Evolutionary conservation across 92 coral and sea anemone species (phyloP).

Genomic region (Epizoanthus fatuus): DNA sequence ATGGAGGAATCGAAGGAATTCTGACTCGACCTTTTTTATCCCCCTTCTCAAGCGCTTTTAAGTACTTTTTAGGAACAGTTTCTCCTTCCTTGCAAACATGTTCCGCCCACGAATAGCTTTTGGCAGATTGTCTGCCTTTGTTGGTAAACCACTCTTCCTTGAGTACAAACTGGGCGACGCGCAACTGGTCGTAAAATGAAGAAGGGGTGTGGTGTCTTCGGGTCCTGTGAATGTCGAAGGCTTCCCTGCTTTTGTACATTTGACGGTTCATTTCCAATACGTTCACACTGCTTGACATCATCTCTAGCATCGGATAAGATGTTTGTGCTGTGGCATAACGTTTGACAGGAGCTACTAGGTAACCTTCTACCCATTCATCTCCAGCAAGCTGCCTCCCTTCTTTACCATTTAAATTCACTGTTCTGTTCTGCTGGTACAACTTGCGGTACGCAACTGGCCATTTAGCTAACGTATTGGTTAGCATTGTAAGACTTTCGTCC

Average conservation of each 20-base stretch:
- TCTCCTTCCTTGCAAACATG: slow-evolving; percentile 47
- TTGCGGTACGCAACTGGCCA: slow-evolving; percentile 43
- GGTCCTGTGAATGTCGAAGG: slow-evolving; percentile 61
- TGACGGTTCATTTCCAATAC: slow-evolving; percentile 51
- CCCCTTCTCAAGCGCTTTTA: slow-evolving; percentile 59
- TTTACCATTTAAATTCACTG: slow-evolving; percentile 54
- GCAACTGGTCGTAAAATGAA: slow-evolving; percentile 56
- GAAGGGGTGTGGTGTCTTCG: slow-evolving; percentile 46
- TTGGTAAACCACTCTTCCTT: slow-evolving; percentile 51
- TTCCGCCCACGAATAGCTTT: slow-evolving; percentile 59
- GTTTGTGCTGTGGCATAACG: slow-evolving; percentile 52
- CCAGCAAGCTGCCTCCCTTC: slow-evolving; percentile 64
- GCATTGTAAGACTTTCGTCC: slow-evolving; percentile 14
- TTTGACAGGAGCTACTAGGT: slow-evolving; percentile 62
- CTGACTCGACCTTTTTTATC: slow-evolving; percentile 49
- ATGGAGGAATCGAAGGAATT: slow-evolving; percentile 46
- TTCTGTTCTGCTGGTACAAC: slow-evolving; percentile 50
- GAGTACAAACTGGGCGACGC: slow-evolving; percentile 64
- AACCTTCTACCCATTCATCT: slow-evolving; percentile 72
- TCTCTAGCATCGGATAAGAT: slow-evolving; percentile 53
- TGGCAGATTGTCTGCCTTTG: slow-evolving; percentile 5
- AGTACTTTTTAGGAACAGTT: slow-evolving; percentile 48
- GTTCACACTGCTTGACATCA: slow-evolving; percentile 65
- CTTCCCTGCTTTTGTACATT: slow-evolving; percentile 62
- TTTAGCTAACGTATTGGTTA: slow-evolving; percentile 32